These are phyloP conservation scores for Zoanthus sansibaricus DNA, from an alignment of 92 coral and sea anemone species.

Conservation along the genomic window DNA sequence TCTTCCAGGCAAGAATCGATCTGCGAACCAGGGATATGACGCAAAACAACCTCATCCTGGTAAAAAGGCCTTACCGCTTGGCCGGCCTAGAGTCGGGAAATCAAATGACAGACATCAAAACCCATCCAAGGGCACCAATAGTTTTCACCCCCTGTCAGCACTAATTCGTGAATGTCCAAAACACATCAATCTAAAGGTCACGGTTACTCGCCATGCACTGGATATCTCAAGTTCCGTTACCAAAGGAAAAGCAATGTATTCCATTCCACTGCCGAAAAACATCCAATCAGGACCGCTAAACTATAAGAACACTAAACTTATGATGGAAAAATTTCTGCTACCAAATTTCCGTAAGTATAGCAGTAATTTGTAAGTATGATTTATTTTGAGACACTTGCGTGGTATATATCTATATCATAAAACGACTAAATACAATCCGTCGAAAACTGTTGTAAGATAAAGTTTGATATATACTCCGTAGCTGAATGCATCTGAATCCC, in stretches of 20 bases:
- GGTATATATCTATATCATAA: neutral
- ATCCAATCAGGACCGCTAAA: conserved; percentile 1
- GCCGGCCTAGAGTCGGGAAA: neutral
- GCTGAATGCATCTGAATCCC: too few species aligned
- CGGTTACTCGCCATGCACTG: neutral
- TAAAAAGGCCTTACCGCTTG: neutral
- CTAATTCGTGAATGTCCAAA: conserved; percentile 2
- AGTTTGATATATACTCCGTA: too few species aligned
- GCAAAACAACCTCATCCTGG: neutral
- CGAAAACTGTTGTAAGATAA: too few species aligned
- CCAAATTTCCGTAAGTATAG: conserved; percentile 32
- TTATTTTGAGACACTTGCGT: neutral
- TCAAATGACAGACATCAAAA: neutral
- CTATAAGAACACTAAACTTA: conserved; percentile 1
- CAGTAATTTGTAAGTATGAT: neutral
- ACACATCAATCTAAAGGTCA: conserved; percentile 3
- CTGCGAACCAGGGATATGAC: neutral
- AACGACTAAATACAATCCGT: too few species aligned
- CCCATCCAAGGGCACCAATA: neutral
- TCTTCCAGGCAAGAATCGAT: neutral
- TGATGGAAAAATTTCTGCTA: conserved; percentile 21
- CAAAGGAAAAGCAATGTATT: conserved; percentile 10
- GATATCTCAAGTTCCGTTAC: conserved; percentile 1
- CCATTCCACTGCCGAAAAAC: conserved; percentile 14
- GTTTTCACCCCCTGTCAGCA: neutral